phyloP scores from a whole-genome alignment of 2,113 vertebrate genomes.

The Terrapene triunguis region DNA sequence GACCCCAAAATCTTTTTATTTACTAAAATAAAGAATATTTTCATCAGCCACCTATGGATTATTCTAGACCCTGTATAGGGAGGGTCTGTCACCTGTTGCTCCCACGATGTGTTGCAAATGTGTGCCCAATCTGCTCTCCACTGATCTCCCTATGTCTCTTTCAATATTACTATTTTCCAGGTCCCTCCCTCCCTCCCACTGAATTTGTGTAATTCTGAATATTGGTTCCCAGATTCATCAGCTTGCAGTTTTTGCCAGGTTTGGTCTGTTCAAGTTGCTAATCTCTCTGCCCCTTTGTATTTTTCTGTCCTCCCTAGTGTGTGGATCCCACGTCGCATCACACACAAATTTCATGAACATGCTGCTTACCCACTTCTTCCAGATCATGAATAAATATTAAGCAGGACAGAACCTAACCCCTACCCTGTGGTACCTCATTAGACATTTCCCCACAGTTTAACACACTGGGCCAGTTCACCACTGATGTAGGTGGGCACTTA shows the following conservation, averaged over 20 bases:
- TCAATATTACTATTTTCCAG: neutral
- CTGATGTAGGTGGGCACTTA: neutral
- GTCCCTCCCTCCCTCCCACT: neutral
- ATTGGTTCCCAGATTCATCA: neutral
- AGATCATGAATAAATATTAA: slow-evolving; percentile 15
- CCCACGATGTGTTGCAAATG: no score
- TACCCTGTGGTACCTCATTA: slow-evolving; percentile 1
- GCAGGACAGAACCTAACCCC: slow-evolving; percentile 6
- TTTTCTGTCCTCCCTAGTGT: neutral
- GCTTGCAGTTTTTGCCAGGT: neutral
- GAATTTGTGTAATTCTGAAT: neutral
- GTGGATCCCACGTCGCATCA: neutral
- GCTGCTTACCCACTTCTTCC: neutral
- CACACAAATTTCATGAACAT: slow-evolving; percentile 35
- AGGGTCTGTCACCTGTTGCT: neutral
- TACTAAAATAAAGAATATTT: no score
- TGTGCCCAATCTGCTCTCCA: no score
- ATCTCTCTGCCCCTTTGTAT: neutral
- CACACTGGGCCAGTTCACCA: neutral
- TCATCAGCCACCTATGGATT: neutral
- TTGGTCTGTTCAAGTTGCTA: neutral
- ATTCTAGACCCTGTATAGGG: neutral
- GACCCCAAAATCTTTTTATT: no score
- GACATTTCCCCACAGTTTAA: neutral
- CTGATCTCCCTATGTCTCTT: neutral